Conservation (phyloP, 2,888 invertebrate species). For the Ophion costatus region DNA sequence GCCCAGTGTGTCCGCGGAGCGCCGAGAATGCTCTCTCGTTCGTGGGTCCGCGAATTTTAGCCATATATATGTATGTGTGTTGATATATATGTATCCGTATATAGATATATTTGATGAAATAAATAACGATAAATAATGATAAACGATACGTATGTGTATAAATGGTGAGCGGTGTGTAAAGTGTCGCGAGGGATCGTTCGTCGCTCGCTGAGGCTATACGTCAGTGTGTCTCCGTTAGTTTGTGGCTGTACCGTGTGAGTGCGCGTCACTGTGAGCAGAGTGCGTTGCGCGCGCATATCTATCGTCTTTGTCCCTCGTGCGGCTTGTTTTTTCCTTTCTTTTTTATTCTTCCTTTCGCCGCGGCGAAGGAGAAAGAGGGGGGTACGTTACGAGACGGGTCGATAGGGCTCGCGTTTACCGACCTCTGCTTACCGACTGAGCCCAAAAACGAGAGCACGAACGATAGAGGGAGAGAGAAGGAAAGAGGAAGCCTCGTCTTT, state of each 20-base stretch:
- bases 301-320: slow-evolving; percentile 40
- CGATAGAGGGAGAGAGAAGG: slow-evolving; percentile 52
- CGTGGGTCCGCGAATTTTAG: slow-evolving; percentile 36
- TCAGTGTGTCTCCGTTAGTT: not conserved
- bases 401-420: slow-evolving; percentile 52
- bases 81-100: slow-evolving; percentile 8
- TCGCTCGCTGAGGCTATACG: not conserved
- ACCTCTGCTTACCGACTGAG: slow-evolving; percentile 59
- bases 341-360: slow-evolving; percentile 6
- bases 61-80: slow-evolving; percentile 2
- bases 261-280: slow-evolving; percentile 33
- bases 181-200: slow-evolving; percentile 20
- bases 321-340: not conserved
- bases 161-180: not conserved
- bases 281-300: slow-evolving; percentile 42
- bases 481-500: slow-evolving; percentile 58
- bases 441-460: slow-evolving; percentile 38
- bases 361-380: not conserved
- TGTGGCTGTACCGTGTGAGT: not conserved
- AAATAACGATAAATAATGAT: slow-evolving; percentile 2
- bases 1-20: not conserved
- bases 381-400: slow-evolving; percentile 5
- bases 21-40: slow-evolving; percentile 12
- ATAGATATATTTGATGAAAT: not conserved
- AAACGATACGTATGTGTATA: not conserved